Base-by-base conservation (phyloP, 2,113 vertebrate species). In the Phylloscopus trochiloides region DNA sequence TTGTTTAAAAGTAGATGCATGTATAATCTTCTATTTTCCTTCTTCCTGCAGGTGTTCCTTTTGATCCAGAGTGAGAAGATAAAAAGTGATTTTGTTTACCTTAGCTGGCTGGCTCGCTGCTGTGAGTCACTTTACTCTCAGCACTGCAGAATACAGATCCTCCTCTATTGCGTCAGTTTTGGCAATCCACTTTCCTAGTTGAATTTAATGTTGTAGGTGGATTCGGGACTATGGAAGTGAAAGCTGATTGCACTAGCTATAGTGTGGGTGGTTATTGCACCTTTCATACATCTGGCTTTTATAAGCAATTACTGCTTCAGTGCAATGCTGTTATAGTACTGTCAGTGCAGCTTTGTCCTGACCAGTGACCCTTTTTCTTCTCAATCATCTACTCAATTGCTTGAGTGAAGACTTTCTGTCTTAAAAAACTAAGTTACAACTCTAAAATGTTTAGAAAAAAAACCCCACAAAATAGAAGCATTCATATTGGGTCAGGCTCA, bases 61-160 rank as follows among this genome's bases (percentile, higher is more conserved):
- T 97, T 99, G 97, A 99, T 99, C 97, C 99, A 99, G 96, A 99
- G 97, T 95, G 99, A 99, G 96, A 99, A 99, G 98, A 98, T 99
- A 97, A 99, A 99, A 98, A 99, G 97, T 94, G 99, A 99, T 97
- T 99, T 99, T 94, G 97, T 99, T 94, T 99, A 99, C 97, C 98
- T 99, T 96, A 99, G 99, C 97, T 99, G 99, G 99, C 97, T 99
- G 95, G 98, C 99, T 75, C 99, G 99, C 91, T 99, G 99, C 97
- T 99, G 99, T 99, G 98, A 98, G 98, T 98, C 90, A 95, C 76
- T 92, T 95, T 82, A 57, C 58, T 92, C 68, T 95, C 92, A 76
- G 80, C 42, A 22, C 68, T 80, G 38, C 90, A 85, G 80, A 63
- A 95, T 32, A 76, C n/a, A 63, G 89, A 82, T 94, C 58, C 29